Base-by-base conservation (phyloP, 64 coral and sea anemone genomes). In the Anthopleura sola region DNA sequence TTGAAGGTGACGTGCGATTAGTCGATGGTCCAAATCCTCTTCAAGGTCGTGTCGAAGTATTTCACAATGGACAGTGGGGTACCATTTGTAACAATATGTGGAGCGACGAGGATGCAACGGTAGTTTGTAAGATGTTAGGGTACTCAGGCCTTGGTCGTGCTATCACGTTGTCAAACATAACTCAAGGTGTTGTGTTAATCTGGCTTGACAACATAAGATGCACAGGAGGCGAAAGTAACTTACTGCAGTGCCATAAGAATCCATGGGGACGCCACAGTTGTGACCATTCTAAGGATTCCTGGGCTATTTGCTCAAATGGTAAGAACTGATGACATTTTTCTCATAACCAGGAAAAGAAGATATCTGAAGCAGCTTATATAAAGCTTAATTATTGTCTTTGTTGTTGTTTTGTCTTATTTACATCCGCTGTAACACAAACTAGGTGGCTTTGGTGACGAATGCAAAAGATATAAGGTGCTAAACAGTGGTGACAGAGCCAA, bases 201-300 rank as follows among this genome's bases (percentile, higher is more conserved):
- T 74, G 68, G 68, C 68, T 74, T 74, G 68, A 74, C 24, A 74
- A 74, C 68, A 21, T 74, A 31, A 10, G 13, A 4, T 74, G 68
- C n/a, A 74, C 24, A 74, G 68, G 68, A 31, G 68, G 33, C 1
- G 68, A 74, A 12, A 26, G 33, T 26, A 24, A 18, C n/a, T 36
- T 74, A 31, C 24, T 36, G 3, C 68, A 74, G 24, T 74, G n/a
- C 40, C 21, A 24, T 17, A 54, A 37, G 75, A 56, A 16, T 21
- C 26, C 36, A 87, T 87, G 86, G 36, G 14, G 75, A 76, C 26
- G 3, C 51, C 71, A 74, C 68, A 5, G n/a, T n/a, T 74, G 68
- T 29, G 5, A 1, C 1, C 68, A 74, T n/a, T 31, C 24, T 23
- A 5, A 74, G 26, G 68, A 74, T 36, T 17, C 68, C n/a, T 26